Base-by-base conservation (phyloP, 2,113 vertebrate genomes). In the Podarcis muralis region DNA sequence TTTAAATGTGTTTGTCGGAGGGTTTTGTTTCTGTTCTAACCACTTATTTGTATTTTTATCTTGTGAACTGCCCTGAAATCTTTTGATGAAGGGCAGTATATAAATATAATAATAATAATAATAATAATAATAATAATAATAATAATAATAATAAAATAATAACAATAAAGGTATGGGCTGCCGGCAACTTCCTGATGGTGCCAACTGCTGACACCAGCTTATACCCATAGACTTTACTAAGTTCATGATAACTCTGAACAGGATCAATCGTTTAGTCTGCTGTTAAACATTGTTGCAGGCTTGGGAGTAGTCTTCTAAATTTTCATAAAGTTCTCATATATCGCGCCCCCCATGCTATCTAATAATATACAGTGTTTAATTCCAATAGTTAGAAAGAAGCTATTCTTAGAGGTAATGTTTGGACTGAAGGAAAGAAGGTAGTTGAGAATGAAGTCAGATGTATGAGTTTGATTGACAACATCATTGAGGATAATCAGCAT, bases 341-440 rank as follows among this genome's bases (percentile, higher is more conserved):
- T 74, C 16, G 8, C 40, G n/a, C 0, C n/a, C 30, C 40, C 25
- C 35, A 22, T 37, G n/a, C 68, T 48, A 20, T 37, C 32, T 77
- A 86, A 86, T 77, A 77, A 86, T 40, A 85, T 20, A 27, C 5
- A 32, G 37, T 66, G 37, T 83, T 77, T n/a, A 68, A 53, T 68
- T 88, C 72, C 22, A 57, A n/a, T 77, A 8, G 59, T 77, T 83
- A 37, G 74, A 83, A 88, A 76, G 40, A 32, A 77, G n/a, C 87
- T 88, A 88, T 84, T 88, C 72, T 88, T 88, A 83, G 87, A 77
- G n/a, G 30, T 48, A 68, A 83, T 88, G 87, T 83, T 88, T 88
- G 74, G 72, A 88, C 62, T 77, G 72, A 66, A 72, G 27, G 43
- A 83, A 66, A 83, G 59, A 83, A 83, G 23, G 3, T 77, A 57